Conservation (phyloP, 2,888 invertebrate species). For the Drosophila rubida region DNA sequence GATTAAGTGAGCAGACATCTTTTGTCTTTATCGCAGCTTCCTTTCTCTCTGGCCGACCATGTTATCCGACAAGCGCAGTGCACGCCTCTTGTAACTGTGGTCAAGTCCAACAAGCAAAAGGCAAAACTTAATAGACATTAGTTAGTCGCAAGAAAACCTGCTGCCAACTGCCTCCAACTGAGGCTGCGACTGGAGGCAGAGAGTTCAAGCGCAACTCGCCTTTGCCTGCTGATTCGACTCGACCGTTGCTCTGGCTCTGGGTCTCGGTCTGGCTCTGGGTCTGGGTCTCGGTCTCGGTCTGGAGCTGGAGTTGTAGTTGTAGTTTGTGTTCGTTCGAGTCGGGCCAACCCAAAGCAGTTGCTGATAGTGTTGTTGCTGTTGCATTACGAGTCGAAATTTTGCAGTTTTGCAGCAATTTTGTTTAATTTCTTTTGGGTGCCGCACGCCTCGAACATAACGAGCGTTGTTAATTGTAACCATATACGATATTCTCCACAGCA, state of each 20-base stretch:
- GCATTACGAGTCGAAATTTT: conserved; percentile 70
- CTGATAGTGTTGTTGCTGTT: conserved; percentile 49
- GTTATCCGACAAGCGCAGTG: neutral
- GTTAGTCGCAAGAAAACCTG: conserved; percentile 52
- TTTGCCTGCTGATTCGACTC: conserved; percentile 9
- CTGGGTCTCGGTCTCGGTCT: too few species aligned
- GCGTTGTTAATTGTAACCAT: conserved; percentile 73
- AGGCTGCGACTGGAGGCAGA: neutral
- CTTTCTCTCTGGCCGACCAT: neutral
- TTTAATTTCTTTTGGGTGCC: conserved; percentile 65
- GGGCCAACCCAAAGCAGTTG: neutral
- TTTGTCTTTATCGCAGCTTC: neutral
- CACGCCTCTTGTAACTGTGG: conserved; percentile 9
- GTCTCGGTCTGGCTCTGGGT: neutral
- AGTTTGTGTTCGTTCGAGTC: too few species aligned
- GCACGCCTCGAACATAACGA: conserved; percentile 72
- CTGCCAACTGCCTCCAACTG: conserved; percentile 11
- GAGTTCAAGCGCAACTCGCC: conserved; percentile 7
- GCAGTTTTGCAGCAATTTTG: conserved; percentile 68
- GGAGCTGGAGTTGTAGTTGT: neutral
- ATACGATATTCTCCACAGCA: conserved; percentile 48
- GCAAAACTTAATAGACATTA: conserved; percentile 61
- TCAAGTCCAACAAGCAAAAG: conserved; percentile 16
- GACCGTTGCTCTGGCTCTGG: neutral
- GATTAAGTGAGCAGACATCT: neutral